Percentiles rank a stretch among this genome's conserved stretches.
These are phyloP conservation scores for Fissipunctia ypsillon DNA, from an alignment of 2,888 invertebrate genomes.

Conservation along the genomic window DNA sequence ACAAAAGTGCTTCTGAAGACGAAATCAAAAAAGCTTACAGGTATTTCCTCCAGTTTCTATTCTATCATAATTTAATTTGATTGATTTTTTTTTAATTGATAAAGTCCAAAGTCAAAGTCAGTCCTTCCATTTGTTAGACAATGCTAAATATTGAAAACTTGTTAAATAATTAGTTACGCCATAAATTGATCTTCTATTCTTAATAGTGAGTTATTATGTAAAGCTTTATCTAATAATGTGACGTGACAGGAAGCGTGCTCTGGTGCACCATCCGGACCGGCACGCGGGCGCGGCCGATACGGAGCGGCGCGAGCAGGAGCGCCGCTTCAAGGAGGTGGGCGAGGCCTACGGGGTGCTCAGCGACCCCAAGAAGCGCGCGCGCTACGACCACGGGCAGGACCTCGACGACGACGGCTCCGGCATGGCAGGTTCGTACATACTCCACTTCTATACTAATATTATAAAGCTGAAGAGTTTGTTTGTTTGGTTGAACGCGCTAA, in stretches of 20 bases:
- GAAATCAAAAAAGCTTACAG: constrained; percentile 98
- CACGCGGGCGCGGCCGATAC: constrained; percentile 96
- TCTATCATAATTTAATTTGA: neutral
- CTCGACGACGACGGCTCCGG: constrained; percentile 93
- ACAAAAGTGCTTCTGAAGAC: constrained; percentile 95
- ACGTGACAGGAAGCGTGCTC: constrained; percentile 93
- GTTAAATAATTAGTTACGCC: neutral
- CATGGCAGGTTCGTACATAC: constrained; percentile 83
- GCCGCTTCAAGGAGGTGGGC: constrained; percentile 98
- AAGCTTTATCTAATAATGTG: constrained; percentile 1
- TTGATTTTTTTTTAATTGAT: neutral
- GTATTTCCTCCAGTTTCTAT: constrained; percentile 64
- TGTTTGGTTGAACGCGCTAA: too few relatives aligned
- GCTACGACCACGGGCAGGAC: constrained; percentile 98
- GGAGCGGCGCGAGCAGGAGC: constrained; percentile 97
- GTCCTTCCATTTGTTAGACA: neutral
- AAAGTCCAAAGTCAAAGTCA: too few relatives aligned
- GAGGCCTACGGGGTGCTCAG: constrained; percentile 98
- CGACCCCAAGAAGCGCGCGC: constrained; percentile 96
- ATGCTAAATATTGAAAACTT: neutral
- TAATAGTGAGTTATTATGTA: neutral
- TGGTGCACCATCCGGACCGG: constrained; percentile 98
- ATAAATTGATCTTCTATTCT: neutral
- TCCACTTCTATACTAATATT: too few relatives aligned
- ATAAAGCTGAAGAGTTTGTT: too few relatives aligned